Percentiles rank a stretch among this genome's conserved stretches.
These are phyloP conservation scores for Agriopis aurantiaria DNA, from an alignment of 2,888 invertebrate species.

Conservation along the genomic window DNA sequence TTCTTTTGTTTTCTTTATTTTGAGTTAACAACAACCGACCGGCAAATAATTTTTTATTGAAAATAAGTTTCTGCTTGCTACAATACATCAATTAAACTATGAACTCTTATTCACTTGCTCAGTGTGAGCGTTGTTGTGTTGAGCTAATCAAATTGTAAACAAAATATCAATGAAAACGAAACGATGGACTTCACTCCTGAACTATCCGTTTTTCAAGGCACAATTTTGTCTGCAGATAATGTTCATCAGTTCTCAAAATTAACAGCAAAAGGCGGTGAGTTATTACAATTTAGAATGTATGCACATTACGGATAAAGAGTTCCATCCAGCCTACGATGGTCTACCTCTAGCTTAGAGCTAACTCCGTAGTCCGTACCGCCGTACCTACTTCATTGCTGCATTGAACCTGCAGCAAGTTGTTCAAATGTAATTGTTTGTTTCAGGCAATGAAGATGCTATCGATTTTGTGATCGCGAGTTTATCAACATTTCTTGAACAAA, in stretches of 20 bases:
- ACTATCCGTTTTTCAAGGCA: conserved; percentile 73
- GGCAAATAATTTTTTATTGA: too few relatives aligned
- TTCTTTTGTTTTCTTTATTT: too few relatives aligned
- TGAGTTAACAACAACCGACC: too few relatives aligned
- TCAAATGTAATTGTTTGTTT: conserved; percentile 6
- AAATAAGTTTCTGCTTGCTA: too few relatives aligned
- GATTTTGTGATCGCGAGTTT: conserved; percentile 59
- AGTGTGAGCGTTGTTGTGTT: neutral
- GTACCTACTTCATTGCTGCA: neutral
- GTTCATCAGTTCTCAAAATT: conserved; percentile 66
- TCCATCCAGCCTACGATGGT: neutral
- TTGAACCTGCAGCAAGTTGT: neutral
- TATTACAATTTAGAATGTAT: neutral
- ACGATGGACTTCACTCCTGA: conserved; percentile 73
- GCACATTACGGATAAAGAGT: neutral
- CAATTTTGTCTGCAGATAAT: conserved; percentile 71
- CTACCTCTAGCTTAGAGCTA: neutral
- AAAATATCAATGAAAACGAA: neutral
- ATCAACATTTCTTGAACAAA: conserved; percentile 61
- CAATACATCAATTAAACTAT: neutral
- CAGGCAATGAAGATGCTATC: conserved; percentile 78
- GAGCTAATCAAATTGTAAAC: conserved; percentile 4
- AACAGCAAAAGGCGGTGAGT: conserved; percentile 72
- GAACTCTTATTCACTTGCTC: too few relatives aligned
- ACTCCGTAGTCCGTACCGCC: neutral